Conservation (phyloP, 2,888 invertebrate genomes). For the Heliconius aoede region DNA sequence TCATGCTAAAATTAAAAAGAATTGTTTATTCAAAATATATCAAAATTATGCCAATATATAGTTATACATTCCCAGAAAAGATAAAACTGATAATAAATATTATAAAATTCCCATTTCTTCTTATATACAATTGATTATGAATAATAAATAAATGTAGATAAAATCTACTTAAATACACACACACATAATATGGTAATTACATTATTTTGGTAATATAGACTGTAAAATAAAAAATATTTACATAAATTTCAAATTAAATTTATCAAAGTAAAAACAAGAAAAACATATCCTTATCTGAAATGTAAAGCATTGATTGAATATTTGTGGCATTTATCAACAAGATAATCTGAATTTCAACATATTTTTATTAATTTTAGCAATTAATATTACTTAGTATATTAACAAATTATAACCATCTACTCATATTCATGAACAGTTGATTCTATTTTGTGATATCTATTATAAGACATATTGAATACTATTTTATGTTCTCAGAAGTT, state of each 20-base stretch:
- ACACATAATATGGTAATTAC: no score
- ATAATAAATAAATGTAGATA: no score
- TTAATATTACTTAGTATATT: not conserved
- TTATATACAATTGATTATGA: no score
- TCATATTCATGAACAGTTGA: not conserved
- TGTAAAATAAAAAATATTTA: not conserved
- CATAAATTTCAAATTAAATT: not conserved
- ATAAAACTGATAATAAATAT: no score
- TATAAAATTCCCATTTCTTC: no score
- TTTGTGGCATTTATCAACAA: not conserved
- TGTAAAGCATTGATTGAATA: not conserved
- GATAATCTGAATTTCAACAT: constrained; percentile 5
- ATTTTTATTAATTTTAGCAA: not conserved
- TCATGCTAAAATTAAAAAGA: no score
- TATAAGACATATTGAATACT: not conserved
- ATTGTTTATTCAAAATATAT: no score
- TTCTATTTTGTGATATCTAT: not conserved
- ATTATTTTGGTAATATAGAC: not conserved
- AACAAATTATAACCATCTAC: not conserved
- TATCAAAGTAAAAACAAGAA: constrained; percentile 3
- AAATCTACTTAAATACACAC: no score
- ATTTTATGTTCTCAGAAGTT: not conserved
- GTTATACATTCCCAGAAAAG: no score
- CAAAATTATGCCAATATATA: no score
- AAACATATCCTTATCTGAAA: constrained; percentile 6